Evolutionary conservation across 2,113 vertebrate species (phyloP).

Genomic region (Rousettus leschenaultii): DNA sequence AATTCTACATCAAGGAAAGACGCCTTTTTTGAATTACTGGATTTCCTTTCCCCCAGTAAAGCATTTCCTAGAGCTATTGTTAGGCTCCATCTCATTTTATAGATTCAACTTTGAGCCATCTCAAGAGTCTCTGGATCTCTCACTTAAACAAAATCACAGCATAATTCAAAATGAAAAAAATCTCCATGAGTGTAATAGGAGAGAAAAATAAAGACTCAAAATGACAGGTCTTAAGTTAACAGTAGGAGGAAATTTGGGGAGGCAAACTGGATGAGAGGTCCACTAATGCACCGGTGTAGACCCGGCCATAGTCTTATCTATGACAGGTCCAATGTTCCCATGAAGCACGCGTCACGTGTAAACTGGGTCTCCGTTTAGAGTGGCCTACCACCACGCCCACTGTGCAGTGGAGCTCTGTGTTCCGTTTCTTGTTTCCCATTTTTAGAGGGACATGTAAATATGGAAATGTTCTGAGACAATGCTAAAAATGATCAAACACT

Average conservation of each 20-base stretch:
- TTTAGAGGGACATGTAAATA: constrained; percentile 47
- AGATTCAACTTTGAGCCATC: not conserved
- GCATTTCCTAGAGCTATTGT: not conserved
- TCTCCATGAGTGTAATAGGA: not conserved
- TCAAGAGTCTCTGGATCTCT: not conserved
- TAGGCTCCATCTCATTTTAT: not conserved
- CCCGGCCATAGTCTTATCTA: not conserved
- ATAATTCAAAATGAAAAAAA: not conserved
- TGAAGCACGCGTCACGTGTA: not conserved
- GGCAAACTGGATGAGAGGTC: not conserved
- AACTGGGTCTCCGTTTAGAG: not conserved
- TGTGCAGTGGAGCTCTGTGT: too few relatives aligned
- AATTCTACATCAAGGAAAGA: not conserved
- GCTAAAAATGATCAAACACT: not conserved
- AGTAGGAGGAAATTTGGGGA: not conserved
- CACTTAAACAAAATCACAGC: constrained; percentile 22
- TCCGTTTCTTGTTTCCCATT: not conserved
- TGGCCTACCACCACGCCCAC: not conserved
- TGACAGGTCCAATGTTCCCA: not conserved
- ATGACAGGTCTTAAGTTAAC: not conserved
- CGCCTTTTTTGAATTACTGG: not conserved
- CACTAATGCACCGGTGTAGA: not conserved
- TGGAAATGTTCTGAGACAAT: constrained; percentile 28
- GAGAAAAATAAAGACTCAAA: not conserved
- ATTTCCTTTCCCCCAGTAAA: not conserved